Evolutionary conservation across 2,797 vertebrate species (phyloP), one percentile per base, ranked within the genome.

Genomic region (Sebastes iracundus): DNA sequence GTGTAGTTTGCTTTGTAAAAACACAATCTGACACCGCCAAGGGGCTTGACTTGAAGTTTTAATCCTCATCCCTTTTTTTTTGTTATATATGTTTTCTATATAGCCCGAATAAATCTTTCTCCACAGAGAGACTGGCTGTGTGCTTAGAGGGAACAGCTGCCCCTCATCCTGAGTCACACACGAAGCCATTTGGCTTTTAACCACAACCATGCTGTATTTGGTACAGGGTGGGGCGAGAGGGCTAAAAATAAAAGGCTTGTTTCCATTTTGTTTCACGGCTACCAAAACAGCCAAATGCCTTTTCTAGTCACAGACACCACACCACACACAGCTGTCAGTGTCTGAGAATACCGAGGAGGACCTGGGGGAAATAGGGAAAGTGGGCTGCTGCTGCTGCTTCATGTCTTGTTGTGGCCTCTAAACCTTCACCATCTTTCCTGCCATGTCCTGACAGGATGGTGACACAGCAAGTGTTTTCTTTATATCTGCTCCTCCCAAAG

Each of bases 221-320:
- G 64, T 18, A 60, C 35, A 79, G 84, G 87, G 87, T 76, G 78
- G 67, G 35, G 78, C 33, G 1, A 27, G n/a, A 46, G 30, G 60
- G 75, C 80, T 92, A 90, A 89, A 91, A 85, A 92, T 92, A 93
- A 80, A 55, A 79, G 14, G 22, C 28, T 16, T 46, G 25, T 75
- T 79, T 81, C 71, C 63, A 81, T 66, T 72, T 55, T 27, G 72
- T 42, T 7, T 30, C 58, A 66, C 30, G 33, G 71, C 23, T 55
- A 13, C 18, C 49, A 63, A 79, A 61, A 72, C 32, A 72, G 10
- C 30, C 27, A 52, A 69, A 84, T 25, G 60, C 73, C 18, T 38
- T 55, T 49, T 69, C n/a, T 25, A 63, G 46, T 27, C 69, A 65
- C 14, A 76, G 46, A 61, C 42, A 67, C 20, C 68, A 46, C 71